These are phyloP conservation scores for Melanerpes aurifrons DNA, from an alignment of 2,113 vertebrate species.

Conservation along the genomic window DNA sequence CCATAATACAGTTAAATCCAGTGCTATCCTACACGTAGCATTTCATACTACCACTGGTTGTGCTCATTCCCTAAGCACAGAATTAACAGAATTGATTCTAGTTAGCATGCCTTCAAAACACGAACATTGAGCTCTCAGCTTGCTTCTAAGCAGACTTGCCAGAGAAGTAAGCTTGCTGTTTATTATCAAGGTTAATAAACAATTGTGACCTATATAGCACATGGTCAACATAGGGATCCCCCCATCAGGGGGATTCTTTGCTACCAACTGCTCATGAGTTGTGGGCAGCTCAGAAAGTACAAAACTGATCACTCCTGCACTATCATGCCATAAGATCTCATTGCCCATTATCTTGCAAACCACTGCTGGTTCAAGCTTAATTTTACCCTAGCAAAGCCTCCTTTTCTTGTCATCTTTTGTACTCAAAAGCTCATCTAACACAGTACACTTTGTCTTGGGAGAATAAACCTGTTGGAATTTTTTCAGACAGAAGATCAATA, in stretches of 20 bases:
- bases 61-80: accelerated
- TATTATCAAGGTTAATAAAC: neutral
- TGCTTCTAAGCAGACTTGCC: neutral
- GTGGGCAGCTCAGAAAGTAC: neutral
- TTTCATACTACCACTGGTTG: neutral
- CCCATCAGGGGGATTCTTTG: neutral
- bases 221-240: neutral
- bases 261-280: neutral
- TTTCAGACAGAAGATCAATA: constrained; percentile 62
- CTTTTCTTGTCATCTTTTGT: neutral
- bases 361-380: neutral
- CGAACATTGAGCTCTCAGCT: neutral
- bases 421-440: constrained; percentile 18
- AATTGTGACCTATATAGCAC: neutral
- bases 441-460: constrained; percentile 16
- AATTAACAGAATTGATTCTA: neutral
- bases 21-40: neutral
- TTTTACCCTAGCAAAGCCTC: neutral
- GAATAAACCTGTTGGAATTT: constrained; percentile 57
- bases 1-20: neutral
- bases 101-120: neutral
- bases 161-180: neutral
- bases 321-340: neutral
- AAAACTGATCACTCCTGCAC: neutral
- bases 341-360: neutral